phyloP scores from a whole-genome alignment of 2,888 invertebrate species.

The Tortrix viridana region DNA sequence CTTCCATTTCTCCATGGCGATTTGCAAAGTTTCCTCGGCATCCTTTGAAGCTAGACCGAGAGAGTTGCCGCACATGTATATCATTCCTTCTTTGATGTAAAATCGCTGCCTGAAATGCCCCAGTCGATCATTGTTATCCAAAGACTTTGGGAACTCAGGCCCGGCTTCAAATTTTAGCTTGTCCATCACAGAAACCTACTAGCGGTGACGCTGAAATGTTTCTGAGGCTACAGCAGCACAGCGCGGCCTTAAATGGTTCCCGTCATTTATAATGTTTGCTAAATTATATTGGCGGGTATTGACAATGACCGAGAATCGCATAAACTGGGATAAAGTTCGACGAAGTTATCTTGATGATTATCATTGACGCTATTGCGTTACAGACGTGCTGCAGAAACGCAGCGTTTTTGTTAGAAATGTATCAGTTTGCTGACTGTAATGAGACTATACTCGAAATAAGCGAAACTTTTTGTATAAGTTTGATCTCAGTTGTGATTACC shows the following conservation, averaged over 20 bases:
- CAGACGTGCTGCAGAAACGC: conserved; percentile 3
- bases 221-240: conserved; percentile 5
- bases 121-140: conserved; percentile 68
- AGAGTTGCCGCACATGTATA: conserved; percentile 74
- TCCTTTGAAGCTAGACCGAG: conserved; percentile 70
- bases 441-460: too few species aligned
- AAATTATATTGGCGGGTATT: neutral
- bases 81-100: conserved; percentile 56
- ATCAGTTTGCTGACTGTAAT: too few species aligned
- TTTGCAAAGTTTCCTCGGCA: conserved; percentile 56
- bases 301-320: conserved; percentile 12
- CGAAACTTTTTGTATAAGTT: too few species aligned
- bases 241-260: conserved; percentile 14
- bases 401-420: neutral
- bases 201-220: conserved; percentile 24
- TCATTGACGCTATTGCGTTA: neutral
- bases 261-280: conserved; percentile 20
- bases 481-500: too few species aligned
- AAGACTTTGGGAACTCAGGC: conserved; percentile 54
- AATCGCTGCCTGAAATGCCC: conserved; percentile 65
- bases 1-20: conserved; percentile 64
- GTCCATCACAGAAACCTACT: conserved; percentile 47
- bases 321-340: conserved; percentile 7
- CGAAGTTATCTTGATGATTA: conserved; percentile 8
- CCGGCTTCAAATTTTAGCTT: conserved; percentile 52